Evolutionary conservation across 2,888 invertebrate genomes (phyloP).

Genomic region (Timema cristinae): DNA sequence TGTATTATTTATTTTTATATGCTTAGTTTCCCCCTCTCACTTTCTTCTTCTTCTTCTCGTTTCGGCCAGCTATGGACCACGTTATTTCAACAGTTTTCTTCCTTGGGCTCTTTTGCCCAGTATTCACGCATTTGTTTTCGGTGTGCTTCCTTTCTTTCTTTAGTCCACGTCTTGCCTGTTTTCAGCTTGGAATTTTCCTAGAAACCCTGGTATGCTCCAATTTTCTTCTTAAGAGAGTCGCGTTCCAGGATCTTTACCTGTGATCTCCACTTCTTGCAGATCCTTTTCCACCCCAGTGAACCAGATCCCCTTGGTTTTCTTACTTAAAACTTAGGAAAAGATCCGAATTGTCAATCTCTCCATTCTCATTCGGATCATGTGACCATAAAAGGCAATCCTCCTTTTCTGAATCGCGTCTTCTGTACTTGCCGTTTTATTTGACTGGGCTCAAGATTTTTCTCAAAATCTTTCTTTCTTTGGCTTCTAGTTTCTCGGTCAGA

Average conservation of each 20-base stretch:
- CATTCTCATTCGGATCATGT: background rate
- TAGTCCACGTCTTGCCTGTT: background rate
- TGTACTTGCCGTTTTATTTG: background rate
- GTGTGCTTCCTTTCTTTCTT: background rate
- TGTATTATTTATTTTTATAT: too few relatives aligned
- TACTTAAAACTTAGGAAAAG: background rate
- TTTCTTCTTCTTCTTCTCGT: background rate
- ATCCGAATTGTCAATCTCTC: background rate
- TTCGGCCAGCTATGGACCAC: background rate
- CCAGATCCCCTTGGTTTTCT: slow-evolving; percentile 1
- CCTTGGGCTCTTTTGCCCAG: background rate
- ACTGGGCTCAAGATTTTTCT: slow-evolving; percentile 7
- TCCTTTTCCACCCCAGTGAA: background rate
- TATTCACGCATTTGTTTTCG: background rate
- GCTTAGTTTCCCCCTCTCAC: too few relatives aligned
- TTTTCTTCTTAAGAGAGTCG: slow-evolving; percentile 7
- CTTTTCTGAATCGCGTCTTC: background rate
- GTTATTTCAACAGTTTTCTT: background rate
- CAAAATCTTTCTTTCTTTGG: slow-evolving; percentile 10
- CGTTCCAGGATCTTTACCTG: background rate
- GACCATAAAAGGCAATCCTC: background rate
- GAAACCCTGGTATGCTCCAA: background rate
- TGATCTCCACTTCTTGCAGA: slow-evolving; percentile 11
- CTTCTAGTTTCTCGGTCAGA: slow-evolving; percentile 18
- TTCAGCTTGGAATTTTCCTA: slow-evolving; percentile 10